Evolutionary conservation across 2,888 invertebrate species (phyloP).

Genomic region (Nezara viridula): DNA sequence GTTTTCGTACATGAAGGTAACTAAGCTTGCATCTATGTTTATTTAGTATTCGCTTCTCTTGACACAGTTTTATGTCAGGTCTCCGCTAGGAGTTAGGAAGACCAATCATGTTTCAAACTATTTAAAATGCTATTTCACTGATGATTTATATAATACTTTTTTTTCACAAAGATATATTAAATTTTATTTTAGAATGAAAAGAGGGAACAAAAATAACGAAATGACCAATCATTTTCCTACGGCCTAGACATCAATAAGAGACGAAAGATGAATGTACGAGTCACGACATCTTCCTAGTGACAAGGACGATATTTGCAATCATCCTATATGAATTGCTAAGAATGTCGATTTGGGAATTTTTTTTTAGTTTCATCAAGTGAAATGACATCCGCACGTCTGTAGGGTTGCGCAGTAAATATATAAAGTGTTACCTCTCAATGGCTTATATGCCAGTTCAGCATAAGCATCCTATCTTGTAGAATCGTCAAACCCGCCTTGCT

Average conservation of each 20-base stretch:
- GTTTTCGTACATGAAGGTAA: too few species aligned
- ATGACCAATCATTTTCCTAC: not conserved
- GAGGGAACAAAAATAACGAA: not conserved
- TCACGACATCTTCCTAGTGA: not conserved
- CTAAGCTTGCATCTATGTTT: too few species aligned
- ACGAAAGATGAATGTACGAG: not conserved
- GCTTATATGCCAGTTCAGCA: not conserved
- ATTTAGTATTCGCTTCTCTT: too few species aligned
- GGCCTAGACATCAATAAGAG: not conserved
- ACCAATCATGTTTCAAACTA: too few species aligned
- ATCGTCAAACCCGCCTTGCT: too few species aligned
- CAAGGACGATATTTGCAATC: not conserved
- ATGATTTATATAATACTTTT: too few species aligned
- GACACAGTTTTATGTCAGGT: too few species aligned
- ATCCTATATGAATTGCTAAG: not conserved
- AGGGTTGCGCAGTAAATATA: not conserved
- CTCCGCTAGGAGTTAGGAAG: too few species aligned
- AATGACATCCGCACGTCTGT: constrained; percentile 18
- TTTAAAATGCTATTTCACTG: too few species aligned
- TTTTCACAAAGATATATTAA: too few species aligned
- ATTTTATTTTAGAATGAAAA: not conserved
- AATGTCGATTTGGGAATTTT: not conserved
- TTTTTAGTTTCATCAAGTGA: not conserved
- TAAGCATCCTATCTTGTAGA: not conserved
- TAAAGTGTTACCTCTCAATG: not conserved